Evolutionary conservation across 2,888 invertebrate genomes (phyloP).

Genomic region (Nephrotoma guestfalica): DNA sequence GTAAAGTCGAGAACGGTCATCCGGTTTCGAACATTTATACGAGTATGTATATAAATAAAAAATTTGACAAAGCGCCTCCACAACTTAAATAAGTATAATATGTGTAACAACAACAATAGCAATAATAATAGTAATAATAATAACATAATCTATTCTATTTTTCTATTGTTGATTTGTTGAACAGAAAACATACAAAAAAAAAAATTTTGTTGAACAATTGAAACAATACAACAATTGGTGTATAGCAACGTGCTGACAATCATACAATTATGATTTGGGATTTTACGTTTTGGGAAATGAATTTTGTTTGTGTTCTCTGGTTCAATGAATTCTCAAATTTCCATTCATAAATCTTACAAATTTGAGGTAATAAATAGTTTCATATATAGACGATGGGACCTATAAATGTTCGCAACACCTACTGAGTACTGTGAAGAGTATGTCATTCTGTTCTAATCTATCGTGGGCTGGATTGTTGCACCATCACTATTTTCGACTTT

Average conservation of each 20-base stretch:
- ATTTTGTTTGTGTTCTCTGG: not conserved
- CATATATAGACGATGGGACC: no score
- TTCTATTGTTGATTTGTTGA: not conserved
- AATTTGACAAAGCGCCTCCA: not conserved
- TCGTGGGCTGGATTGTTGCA: no score
- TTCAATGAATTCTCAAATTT: not conserved
- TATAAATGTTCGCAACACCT: no score
- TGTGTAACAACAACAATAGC: not conserved
- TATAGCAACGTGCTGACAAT: not conserved
- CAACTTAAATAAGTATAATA: not conserved
- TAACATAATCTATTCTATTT: not conserved
- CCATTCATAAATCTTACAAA: not conserved
- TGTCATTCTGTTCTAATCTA: no score
- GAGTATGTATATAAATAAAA: not conserved
- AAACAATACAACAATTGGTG: not conserved
- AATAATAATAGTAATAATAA: not conserved
- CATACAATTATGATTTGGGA: not conserved
- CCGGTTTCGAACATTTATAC: not conserved
- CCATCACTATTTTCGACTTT: no score
- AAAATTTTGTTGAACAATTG: not conserved
- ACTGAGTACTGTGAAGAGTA: no score
- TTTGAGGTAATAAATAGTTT: not conserved
- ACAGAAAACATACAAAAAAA: not conserved
- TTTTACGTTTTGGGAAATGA: not conserved
- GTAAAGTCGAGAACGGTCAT: not conserved